Evolutionary conservation across 2,888 invertebrate genomes (phyloP), one percentile per base, ranked within the genome.

Genomic region (Furcula furcula): DNA sequence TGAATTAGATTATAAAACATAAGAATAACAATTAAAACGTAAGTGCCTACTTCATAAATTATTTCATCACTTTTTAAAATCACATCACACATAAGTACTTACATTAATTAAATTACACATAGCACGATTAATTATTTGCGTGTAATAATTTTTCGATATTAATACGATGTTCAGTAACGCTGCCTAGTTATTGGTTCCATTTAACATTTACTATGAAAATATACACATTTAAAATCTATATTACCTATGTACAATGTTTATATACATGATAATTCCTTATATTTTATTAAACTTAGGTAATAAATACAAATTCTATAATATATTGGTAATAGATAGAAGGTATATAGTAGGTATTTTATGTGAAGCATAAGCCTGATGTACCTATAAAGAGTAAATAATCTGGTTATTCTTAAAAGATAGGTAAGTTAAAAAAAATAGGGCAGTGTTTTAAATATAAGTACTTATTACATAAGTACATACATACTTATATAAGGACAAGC

Each of bases 161-260:
- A 36, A 32, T 55, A 53, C 29, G 34, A 38, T 58, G 40, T 45
- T 45, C 35, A 36, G 38, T 42, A 54, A 45, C 40, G 45, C 34
- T 31, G 31, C 38, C 69, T 80, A 77, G 58, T 83, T 82, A 81
- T 77, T 88, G 86, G 86, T 86, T 87, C 87, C 81, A 74, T 81
- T 87, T 84, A 84, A 86, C 81, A 80, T 76, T 75, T 57, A 81
- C 83, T 87, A 87, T 81, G 83, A 88, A 87, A 87, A 88, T 87
- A 88, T 86, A 85, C 82, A 85, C 70, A 68, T 78, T 76, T 73
- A 76, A 39, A 71, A 65, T 73, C 66, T 77, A 77, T 69, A 61
- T 61, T 74, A 53, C 56, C 46, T 76, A 77, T 83, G 21, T 59
- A 56, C 56, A 52, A 38, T 29, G 25, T 44, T 31, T 51, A 59